These are phyloP conservation scores for Brachystomella parvula DNA, from an alignment of 1,140 invertebrate genomes.

Conservation along the genomic window DNA sequence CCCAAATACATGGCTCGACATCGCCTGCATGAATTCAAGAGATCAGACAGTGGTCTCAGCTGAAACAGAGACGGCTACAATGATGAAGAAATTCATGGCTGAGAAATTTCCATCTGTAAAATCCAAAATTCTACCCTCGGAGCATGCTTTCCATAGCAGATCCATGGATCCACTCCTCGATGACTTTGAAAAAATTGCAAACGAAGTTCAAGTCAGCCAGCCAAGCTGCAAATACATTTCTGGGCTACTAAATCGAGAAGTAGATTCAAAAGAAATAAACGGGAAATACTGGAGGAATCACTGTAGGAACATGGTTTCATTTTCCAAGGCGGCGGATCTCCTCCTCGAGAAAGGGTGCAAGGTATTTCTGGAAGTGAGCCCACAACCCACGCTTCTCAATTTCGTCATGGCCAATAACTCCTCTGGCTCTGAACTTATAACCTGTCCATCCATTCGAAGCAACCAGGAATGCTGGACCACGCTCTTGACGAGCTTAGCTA, in stretches of 20 bases:
- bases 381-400: neutral
- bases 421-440: neutral
- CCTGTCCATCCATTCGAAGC: neutral
- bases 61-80: neutral
- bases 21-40: constrained; percentile 14
- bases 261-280: neutral
- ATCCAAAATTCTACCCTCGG: constrained; percentile 9
- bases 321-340: neutral
- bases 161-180: constrained; percentile 21
- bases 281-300: neutral
- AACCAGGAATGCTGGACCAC: neutral
- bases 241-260: neutral
- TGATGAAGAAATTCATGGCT: neutral
- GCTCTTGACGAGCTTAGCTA: neutral
- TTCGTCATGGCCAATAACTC: neutral
- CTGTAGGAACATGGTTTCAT: neutral
- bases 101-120: constrained; percentile 1
- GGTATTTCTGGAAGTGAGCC: neutral
- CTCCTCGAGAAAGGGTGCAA: neutral
- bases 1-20: constrained; percentile 12
- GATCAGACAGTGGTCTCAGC: constrained; percentile 18
- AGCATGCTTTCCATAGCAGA: constrained; percentile 15
- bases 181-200: neutral
- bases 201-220: neutral
- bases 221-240: neutral